Conservation (phyloP, 2,113 vertebrate genomes). For the Phocoena phocoena region DNA sequence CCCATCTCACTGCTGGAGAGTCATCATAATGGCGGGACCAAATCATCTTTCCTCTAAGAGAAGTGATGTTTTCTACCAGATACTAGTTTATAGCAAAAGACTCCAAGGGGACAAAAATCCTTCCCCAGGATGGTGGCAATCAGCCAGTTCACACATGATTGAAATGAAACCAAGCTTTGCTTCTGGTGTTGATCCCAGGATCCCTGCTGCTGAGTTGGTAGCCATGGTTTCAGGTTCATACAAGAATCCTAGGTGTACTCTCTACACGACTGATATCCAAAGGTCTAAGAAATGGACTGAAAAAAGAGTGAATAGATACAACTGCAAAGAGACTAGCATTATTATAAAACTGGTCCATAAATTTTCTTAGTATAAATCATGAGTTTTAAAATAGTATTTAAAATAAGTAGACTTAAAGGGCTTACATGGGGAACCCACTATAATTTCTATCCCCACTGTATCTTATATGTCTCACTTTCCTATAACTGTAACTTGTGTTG, state of each 20-base stretch:
- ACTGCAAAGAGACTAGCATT: neutral
- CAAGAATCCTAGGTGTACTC: neutral
- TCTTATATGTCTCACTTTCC: neutral
- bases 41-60: neutral
- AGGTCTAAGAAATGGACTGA: neutral
- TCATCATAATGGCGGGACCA: neutral
- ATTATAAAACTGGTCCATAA: neutral
- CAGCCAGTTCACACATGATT: neutral
- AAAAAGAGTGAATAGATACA: neutral
- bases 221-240: neutral
- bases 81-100: neutral
- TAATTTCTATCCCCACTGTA: rapidly evolving
- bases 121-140: neutral
- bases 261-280: neutral
- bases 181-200: neutral
- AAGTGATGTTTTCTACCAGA: neutral
- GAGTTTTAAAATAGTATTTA: neutral
- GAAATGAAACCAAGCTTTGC: neutral
- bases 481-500: neutral
- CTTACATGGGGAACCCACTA: neutral
- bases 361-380: neutral
- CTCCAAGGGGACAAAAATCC: neutral
- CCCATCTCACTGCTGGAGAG: neutral
- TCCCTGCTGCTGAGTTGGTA: neutral
- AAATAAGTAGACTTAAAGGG: neutral